These are phyloP conservation scores for Neomonachus schauinslandi DNA, from an alignment of 2,113 vertebrate species.

Conservation along the genomic window DNA sequence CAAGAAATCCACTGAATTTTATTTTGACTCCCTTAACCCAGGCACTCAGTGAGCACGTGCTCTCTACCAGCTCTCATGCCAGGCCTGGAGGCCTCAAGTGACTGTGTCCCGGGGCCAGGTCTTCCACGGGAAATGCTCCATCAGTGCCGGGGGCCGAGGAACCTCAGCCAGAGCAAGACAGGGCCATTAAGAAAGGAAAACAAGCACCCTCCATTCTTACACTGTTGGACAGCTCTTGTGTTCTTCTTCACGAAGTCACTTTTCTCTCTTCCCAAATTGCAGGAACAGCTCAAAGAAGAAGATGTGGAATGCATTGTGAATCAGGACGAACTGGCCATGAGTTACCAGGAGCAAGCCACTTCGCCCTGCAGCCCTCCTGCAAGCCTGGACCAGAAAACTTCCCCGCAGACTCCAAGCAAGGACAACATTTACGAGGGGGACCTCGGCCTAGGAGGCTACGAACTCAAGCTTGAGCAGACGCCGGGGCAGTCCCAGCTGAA, in stretches of 20 bases:
- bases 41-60: fast-evolving
- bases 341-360: constrained; percentile 70
- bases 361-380: constrained; percentile 19
- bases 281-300: constrained; percentile 85
- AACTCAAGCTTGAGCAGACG: constrained; percentile 80
- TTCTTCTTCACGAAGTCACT: neutral
- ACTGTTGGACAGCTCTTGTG: neutral
- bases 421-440: constrained; percentile 87
- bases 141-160: neutral
- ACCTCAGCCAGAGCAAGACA: neutral
- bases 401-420: constrained; percentile 64
- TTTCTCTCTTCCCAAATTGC: constrained; percentile 31
- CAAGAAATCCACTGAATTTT: neutral
- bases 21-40: neutral
- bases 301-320: constrained; percentile 84
- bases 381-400: constrained; percentile 17
- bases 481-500: constrained; percentile 61
- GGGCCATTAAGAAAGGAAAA: neutral
- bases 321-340: constrained; percentile 84
- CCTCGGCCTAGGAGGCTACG: constrained; percentile 85
- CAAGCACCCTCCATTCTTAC: neutral
- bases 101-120: neutral
- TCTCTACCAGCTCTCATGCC: neutral
- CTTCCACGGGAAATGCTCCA: neutral
- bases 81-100: neutral